These are phyloP conservation scores for Lophura nycthemera DNA, from an alignment of 2,113 vertebrate species.

Conservation along the genomic window DNA sequence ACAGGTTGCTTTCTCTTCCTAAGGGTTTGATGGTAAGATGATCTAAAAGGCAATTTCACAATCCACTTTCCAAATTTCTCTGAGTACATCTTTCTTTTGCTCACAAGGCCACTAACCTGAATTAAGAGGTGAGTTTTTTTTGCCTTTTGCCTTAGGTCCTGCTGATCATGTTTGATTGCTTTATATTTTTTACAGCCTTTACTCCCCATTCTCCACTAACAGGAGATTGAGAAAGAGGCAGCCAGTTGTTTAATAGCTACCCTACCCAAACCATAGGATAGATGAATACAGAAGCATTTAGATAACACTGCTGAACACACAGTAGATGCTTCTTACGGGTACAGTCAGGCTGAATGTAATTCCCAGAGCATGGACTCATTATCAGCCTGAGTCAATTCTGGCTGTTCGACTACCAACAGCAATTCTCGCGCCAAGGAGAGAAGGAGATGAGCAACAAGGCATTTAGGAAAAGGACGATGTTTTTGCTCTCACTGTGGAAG, in stretches of 20 bases:
- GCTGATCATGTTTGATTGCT: rapidly evolving
- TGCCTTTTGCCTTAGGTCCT: background rate
- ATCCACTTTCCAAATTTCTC: background rate
- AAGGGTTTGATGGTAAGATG: background rate
- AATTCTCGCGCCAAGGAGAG: too few relatives aligned
- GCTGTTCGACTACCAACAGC: background rate
- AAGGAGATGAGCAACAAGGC: too few relatives aligned
- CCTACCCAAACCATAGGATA: rapidly evolving
- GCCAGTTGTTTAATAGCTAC: too few relatives aligned
- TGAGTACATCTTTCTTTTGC: background rate
- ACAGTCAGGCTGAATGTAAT: too few relatives aligned
- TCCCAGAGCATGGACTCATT: background rate
- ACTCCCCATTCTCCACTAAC: background rate
- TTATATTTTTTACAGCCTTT: background rate
- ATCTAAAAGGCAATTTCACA: background rate
- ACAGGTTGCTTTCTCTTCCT: background rate
- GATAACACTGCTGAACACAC: rapidly evolving
- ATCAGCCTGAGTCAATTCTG: background rate
- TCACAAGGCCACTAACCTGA: background rate
- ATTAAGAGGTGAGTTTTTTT: background rate
- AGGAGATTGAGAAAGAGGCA: background rate
- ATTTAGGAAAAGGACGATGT: background rate
- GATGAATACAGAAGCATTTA: background rate
- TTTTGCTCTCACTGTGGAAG: background rate
- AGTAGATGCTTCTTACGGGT: background rate